A percentile compares a stretch with the other conserved stretches of the same genome.
Conservation (phyloP, 1,140 invertebrate genomes). For the Drosophila guanche region DNA sequence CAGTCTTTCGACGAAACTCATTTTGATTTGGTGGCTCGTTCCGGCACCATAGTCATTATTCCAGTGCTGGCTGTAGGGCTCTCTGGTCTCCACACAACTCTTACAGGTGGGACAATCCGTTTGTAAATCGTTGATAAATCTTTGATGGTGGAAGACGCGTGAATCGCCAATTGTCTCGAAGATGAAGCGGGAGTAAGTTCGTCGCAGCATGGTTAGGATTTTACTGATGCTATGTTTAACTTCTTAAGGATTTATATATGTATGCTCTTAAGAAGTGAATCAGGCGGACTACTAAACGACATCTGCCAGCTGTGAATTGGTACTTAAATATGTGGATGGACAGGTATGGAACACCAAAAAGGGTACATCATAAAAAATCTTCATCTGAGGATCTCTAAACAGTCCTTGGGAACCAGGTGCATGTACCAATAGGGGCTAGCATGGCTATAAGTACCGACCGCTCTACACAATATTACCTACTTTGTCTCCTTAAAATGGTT, state of each 20-base stretch:
- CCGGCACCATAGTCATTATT: neutral
- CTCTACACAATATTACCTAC: no score
- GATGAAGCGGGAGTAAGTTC: constrained; percentile 41
- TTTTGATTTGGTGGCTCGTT: constrained; percentile 26
- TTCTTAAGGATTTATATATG: constrained; percentile 2
- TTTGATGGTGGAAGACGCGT: constrained; percentile 52
- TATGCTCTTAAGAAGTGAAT: neutral
- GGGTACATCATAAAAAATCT: no score
- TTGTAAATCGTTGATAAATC: constrained; percentile 23
- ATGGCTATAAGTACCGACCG: no score
- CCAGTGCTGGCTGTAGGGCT: constrained; percentile 63
- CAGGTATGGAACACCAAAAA: no score
- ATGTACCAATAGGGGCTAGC: no score
- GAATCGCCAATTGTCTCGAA: constrained; percentile 36
- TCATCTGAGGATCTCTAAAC: no score
- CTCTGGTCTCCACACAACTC: constrained; percentile 25
- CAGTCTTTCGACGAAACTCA: constrained; percentile 24
- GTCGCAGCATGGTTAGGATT: constrained; percentile 35
- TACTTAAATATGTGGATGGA: neutral
- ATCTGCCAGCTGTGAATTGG: neutral
- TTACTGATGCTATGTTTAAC: neutral
- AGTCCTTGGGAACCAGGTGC: no score
- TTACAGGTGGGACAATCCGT: constrained; percentile 45
- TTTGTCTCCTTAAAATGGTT: neutral
- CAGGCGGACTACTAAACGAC: neutral